These are phyloP conservation scores for Chaunax sp. DNA, from an alignment of 2,797 vertebrate genomes.

Conservation along the genomic window DNA sequence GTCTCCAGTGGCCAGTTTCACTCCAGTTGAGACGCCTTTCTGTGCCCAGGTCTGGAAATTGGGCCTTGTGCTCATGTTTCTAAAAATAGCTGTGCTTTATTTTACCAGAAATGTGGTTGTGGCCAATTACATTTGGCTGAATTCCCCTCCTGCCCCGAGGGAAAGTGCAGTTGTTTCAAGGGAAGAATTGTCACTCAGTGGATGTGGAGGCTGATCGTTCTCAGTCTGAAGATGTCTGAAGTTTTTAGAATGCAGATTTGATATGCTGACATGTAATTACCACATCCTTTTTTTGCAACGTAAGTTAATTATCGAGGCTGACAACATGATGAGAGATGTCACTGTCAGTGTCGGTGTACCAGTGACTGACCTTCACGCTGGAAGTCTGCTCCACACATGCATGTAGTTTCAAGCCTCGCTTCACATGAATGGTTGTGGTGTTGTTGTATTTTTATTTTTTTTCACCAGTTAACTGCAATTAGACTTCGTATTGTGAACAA, in stretches of 20 bases:
- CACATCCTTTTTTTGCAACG: slow-evolving; percentile 6
- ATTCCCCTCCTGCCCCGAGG: slow-evolving; percentile 26
- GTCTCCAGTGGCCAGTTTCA: slow-evolving; percentile 53
- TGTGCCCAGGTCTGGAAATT: slow-evolving; percentile 52
- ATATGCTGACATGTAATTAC: slow-evolving; percentile 44
- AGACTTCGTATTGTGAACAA: slow-evolving; percentile 66
- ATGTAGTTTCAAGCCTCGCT: slow-evolving; percentile 34
- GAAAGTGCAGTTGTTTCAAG: slow-evolving; percentile 27
- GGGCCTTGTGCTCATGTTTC: slow-evolving; percentile 34
- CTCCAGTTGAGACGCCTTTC: slow-evolving; percentile 40
- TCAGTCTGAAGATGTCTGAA: slow-evolving; percentile 23
- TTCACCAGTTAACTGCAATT: slow-evolving; percentile 67
- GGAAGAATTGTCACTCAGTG: slow-evolving; percentile 20
- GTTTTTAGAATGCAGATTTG: slow-evolving; percentile 22
- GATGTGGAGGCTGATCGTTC: slow-evolving; percentile 31
- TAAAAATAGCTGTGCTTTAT: slow-evolving; percentile 63
- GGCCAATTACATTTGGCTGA: slow-evolving; percentile 53
- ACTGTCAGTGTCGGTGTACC: slow-evolving; percentile 4
- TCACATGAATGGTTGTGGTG: slow-evolving; percentile 33
- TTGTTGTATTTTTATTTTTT: slow-evolving; percentile 40
- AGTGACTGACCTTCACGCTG: slow-evolving; percentile 50
- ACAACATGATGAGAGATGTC: slow-evolving; percentile 21
- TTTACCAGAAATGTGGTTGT: slow-evolving; percentile 48
- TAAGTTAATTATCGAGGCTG: slow-evolving; percentile 36
- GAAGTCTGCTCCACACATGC: slow-evolving; percentile 12